Conservation (phyloP, 2,797 vertebrate species). For the Tiaroga cobitis region DNA sequence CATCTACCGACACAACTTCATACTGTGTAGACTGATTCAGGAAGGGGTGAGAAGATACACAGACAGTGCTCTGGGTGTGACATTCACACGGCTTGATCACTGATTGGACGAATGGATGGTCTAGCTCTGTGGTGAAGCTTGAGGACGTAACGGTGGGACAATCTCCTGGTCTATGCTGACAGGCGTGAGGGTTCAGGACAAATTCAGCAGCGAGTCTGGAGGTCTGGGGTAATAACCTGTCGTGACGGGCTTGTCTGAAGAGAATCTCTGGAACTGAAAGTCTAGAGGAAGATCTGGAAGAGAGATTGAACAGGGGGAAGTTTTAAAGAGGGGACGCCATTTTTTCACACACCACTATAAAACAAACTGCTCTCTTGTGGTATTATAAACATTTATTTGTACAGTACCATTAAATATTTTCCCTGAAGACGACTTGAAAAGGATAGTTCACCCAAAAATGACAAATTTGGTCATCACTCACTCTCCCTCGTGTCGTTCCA, state of each 20-base stretch:
- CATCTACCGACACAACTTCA: conserved; percentile 18
- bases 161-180: conserved; percentile 58
- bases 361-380: background rate
- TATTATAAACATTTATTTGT: background rate
- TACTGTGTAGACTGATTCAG: background rate
- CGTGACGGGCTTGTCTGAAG: conserved; percentile 83
- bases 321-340: background rate
- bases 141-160: background rate
- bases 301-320: conserved; percentile 2
- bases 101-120: conserved; percentile 53
- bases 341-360: background rate
- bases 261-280: conserved; percentile 92
- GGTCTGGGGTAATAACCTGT: conserved; percentile 91
- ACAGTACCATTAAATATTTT: background rate
- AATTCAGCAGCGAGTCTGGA: conserved; percentile 81
- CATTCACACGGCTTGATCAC: conserved; percentile 60
- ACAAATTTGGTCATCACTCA: no score
- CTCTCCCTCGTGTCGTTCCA: no score
- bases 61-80: conserved; percentile 34
- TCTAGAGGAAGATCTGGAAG: conserved; percentile 90
- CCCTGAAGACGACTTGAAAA: background rate
- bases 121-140: conserved; percentile 14
- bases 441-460: no score
- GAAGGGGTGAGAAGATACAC: conserved; percentile 11
- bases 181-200: conserved; percentile 60